phyloP scores from a whole-genome alignment of 2,888 invertebrate species.

The Octonoba sinensis region DNA sequence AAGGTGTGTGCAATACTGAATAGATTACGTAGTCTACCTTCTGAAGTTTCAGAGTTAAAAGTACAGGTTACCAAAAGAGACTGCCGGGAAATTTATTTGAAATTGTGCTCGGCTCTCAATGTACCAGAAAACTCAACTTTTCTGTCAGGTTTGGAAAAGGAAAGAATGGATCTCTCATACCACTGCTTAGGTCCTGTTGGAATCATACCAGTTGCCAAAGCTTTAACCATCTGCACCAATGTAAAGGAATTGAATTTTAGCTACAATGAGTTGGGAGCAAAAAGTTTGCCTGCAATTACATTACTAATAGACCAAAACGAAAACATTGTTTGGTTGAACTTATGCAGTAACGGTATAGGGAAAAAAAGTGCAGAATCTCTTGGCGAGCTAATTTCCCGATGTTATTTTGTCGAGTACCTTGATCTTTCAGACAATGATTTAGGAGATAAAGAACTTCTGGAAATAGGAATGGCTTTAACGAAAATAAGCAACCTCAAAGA shows the following conservation, averaged over 20 bases:
- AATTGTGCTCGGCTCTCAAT: slow-evolving; percentile 30
- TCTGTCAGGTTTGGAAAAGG: not conserved
- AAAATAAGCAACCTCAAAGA: slow-evolving; percentile 20
- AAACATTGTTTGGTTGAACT: slow-evolving; percentile 19
- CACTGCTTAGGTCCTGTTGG: slow-evolving; percentile 27
- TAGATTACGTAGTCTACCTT: slow-evolving; percentile 21
- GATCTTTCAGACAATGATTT: slow-evolving; percentile 35
- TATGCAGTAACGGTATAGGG: slow-evolving; percentile 22
- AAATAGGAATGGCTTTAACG: slow-evolving; percentile 22
- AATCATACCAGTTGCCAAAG: slow-evolving; percentile 36
- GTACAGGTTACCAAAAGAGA: not conserved
- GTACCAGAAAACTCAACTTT: slow-evolving; percentile 29
- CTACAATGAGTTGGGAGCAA: slow-evolving; percentile 31
- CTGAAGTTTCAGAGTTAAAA: slow-evolving; percentile 15
- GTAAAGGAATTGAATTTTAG: slow-evolving; percentile 24
- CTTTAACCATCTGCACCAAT: slow-evolving; percentile 2
- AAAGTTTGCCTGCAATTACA: slow-evolving; percentile 23
- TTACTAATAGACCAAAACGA: slow-evolving; percentile 32
- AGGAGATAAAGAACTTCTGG: slow-evolving; percentile 26
- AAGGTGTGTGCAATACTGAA: slow-evolving; percentile 10
- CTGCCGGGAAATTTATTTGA: slow-evolving; percentile 1
- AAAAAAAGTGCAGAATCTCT: slow-evolving; percentile 1
- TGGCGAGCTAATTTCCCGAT: slow-evolving; percentile 5
- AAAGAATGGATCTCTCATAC: slow-evolving; percentile 39
- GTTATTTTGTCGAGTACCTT: slow-evolving; percentile 19